Evolutionary conservation across 1,140 invertebrate genomes (phyloP).

Genomic region (Sminthurinus signatus): DNA sequence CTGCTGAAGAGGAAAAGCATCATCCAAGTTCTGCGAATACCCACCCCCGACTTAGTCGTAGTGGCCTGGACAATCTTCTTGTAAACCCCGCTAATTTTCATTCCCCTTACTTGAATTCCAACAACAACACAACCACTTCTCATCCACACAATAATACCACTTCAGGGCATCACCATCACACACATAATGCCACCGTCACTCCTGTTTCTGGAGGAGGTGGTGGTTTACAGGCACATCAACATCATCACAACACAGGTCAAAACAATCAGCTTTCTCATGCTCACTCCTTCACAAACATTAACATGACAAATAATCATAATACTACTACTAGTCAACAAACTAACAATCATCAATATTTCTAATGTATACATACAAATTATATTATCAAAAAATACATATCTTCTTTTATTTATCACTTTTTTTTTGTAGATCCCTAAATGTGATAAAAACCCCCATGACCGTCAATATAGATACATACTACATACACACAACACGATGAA

Average conservation of each 20-base stretch:
- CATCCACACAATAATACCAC: neutral
- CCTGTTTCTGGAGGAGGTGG: no score
- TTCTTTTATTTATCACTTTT: no score
- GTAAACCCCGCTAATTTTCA: constrained; percentile 26
- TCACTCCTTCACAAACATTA: neutral
- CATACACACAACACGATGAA: no score
- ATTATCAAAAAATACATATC: no score
- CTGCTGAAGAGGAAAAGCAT: constrained; percentile 33
- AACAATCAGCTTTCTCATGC: neutral
- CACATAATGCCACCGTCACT: neutral
- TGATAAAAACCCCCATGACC: no score
- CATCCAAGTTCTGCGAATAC: constrained; percentile 27
- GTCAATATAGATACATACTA: no score
- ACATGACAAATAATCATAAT: neutral
- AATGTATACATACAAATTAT: no score
- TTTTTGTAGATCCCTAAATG: no score
- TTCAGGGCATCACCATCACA: neutral
- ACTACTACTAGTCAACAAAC: neutral
- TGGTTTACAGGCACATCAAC: no score
- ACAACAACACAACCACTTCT: neutral
- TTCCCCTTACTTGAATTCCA: constrained; percentile 11
- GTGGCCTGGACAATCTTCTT: constrained; percentile 40
- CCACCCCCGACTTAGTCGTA: constrained; percentile 40
- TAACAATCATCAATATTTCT: no score
- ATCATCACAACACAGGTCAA: no score